Evolutionary conservation across 2,888 invertebrate species (phyloP).

Genomic region (Strigamia maritima): DNA sequence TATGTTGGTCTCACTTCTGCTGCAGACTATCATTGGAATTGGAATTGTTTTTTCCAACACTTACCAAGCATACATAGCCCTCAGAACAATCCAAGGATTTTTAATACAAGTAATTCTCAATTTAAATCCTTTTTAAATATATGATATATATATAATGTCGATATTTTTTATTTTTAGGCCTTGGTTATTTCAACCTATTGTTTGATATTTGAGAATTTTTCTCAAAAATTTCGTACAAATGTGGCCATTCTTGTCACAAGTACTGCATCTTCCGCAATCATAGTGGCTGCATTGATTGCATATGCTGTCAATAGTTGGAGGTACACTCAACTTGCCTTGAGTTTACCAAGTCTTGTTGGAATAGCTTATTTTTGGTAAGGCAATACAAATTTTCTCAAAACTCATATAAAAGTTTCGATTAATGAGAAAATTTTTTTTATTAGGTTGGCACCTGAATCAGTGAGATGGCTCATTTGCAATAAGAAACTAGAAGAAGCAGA

Average conservation of each 20-base stretch:
- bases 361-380: conserved; percentile 36
- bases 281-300: conserved; percentile 26
- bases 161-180: neutral
- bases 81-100: conserved; percentile 34
- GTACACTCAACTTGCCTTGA: conserved; percentile 26
- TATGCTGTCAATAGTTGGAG: conserved; percentile 26
- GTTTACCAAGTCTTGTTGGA: conserved; percentile 33
- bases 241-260: conserved; percentile 21
- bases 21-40: conserved; percentile 33
- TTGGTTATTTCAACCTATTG: neutral
- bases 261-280: conserved; percentile 24
- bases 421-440: no score
- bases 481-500: conserved; percentile 38
- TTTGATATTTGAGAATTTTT: conserved; percentile 31
- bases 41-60: conserved; percentile 34
- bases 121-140: neutral
- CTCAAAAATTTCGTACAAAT: conserved; percentile 33
- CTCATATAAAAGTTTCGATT: no score
- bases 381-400: neutral
- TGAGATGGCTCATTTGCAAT: conserved; percentile 34
- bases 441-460: conserved; percentile 35
- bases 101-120: neutral
- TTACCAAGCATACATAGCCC: conserved; percentile 25
- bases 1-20: conserved; percentile 22
- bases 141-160: neutral